Conservation (phyloP, 2,888 invertebrate genomes). For the Odontomyia ornata region DNA sequence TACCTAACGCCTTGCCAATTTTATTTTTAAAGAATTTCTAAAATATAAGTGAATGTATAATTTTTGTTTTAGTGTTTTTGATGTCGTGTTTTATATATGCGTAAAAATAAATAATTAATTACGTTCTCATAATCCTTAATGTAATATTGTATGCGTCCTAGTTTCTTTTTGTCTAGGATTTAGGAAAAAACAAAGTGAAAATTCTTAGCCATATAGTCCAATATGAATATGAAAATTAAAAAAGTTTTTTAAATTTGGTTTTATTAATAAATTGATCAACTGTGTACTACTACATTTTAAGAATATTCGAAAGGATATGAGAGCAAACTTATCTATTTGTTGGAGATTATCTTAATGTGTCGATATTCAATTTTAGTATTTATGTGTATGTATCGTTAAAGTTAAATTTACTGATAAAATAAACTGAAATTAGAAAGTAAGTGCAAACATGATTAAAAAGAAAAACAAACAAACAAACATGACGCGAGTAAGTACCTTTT, state of each 20-base stretch:
- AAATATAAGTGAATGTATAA: background rate
- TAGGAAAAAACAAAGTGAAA: background rate
- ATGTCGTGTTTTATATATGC: background rate
- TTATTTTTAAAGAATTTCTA: background rate
- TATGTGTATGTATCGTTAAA: conserved; percentile 21
- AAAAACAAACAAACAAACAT: background rate
- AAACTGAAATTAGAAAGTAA: background rate
- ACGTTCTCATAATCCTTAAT: background rate
- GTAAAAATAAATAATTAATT: too few species aligned
- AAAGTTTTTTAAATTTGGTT: too few species aligned
- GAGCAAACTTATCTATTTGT: conserved; percentile 5
- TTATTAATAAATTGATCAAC: too few species aligned
- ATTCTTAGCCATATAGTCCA: conserved; percentile 13
- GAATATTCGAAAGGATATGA: background rate
- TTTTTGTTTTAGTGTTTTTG: conserved; percentile 3
- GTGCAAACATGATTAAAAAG: background rate
- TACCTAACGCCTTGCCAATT: conserved; percentile 39
- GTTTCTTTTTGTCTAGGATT: conserved; percentile 10
- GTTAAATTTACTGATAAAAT: conserved; percentile 2
- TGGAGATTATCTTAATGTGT: conserved; percentile 29
- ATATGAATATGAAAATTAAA: background rate
- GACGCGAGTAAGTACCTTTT: conserved; percentile 39
- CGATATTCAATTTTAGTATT: conserved; percentile 42
- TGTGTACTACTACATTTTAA: background rate
- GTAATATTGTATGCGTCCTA: background rate